Percentiles rank a stretch among this genome's conserved stretches.
Evolutionary conservation across 1,140 invertebrate species (phyloP).

Genomic region (Drosophila albomicans): DNA sequence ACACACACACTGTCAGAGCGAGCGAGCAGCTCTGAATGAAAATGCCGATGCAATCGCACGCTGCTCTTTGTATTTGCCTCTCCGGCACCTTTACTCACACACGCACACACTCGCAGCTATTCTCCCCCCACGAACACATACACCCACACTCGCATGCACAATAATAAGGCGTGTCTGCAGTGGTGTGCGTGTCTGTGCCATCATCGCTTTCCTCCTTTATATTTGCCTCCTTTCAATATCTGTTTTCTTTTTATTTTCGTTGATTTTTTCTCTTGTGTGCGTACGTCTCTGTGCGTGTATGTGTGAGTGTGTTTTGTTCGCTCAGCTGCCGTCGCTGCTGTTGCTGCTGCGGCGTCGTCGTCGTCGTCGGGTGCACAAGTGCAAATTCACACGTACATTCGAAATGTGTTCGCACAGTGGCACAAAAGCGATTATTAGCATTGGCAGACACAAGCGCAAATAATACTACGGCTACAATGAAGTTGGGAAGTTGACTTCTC

Average conservation of each 20-base stretch:
- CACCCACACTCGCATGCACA: slow-evolving; percentile 32
- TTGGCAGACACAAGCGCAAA: slow-evolving; percentile 31
- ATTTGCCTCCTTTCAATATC: slow-evolving; percentile 68
- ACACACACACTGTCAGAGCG: not conserved
- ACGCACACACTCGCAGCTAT: not conserved
- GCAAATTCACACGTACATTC: slow-evolving; percentile 82
- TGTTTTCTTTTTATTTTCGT: slow-evolving; percentile 63
- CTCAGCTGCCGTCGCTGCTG: slow-evolving; percentile 36
- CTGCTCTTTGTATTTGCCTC: slow-evolving; percentile 57
- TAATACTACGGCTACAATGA: slow-evolving; percentile 4
- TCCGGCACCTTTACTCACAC: slow-evolving; percentile 33
- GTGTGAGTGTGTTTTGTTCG: slow-evolving; percentile 41
- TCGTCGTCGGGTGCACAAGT: slow-evolving; percentile 74
- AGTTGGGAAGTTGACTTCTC: slow-evolving; percentile 29
- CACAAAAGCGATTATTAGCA: slow-evolving; percentile 40
- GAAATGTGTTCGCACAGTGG: slow-evolving; percentile 75
- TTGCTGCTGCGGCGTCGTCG: slow-evolving; percentile 26
- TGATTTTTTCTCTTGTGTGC: slow-evolving; percentile 47
- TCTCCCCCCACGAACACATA: slow-evolving; percentile 5
- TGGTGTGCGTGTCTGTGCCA: slow-evolving; percentile 60
- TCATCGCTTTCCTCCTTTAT: slow-evolving; percentile 69
- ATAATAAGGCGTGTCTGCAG: slow-evolving; percentile 44
- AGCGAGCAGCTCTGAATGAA: slow-evolving; percentile 71
- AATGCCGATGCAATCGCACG: slow-evolving; percentile 78
- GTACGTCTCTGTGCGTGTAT: slow-evolving; percentile 11